Percentiles rank a stretch among this genome's conserved stretches.
phyloP scores from a whole-genome alignment of 2,113 vertebrate species.

The Ploceus nigricollis region DNA sequence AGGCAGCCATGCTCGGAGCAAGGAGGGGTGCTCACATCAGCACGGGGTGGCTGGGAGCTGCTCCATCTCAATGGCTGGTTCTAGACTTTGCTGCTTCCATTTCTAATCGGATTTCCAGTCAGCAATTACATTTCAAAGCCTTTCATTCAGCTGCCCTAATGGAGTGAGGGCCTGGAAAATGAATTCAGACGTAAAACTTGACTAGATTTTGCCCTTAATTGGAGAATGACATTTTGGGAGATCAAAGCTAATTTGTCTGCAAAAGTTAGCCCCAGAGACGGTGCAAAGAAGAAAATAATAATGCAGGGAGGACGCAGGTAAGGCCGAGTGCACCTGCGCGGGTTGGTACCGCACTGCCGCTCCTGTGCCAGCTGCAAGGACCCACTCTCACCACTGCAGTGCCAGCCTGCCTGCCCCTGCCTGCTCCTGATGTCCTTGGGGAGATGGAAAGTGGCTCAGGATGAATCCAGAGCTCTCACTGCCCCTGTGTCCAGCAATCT shows the following conservation, averaged over 20 bases:
- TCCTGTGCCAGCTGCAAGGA: not conserved
- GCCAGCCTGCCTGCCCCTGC: not conserved
- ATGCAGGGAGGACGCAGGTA: not conserved
- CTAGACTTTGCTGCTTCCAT: slow-evolving; percentile 53
- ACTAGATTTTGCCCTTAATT: slow-evolving; percentile 70
- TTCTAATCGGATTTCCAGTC: slow-evolving; percentile 69
- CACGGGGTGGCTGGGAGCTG: not conserved
- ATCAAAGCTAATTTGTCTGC: slow-evolving; percentile 70
- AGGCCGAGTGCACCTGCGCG: not conserved
- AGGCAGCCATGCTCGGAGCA: rapidly evolving
- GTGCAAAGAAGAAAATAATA: slow-evolving; percentile 45
- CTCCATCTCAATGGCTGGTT: slow-evolving; percentile 18
- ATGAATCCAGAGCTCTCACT: not conserved
- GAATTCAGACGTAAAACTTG: slow-evolving; percentile 71
- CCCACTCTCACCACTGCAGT: rapidly evolving
- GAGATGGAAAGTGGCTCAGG: not conserved
- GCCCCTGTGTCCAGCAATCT: rapidly evolving
- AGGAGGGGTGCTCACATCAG: not conserved
- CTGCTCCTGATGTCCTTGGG: not conserved
- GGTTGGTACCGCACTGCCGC: not conserved
- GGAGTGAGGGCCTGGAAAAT: slow-evolving; percentile 70
- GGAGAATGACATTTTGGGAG: slow-evolving; percentile 68
- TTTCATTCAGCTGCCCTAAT: slow-evolving; percentile 68
- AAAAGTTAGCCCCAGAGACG: slow-evolving; percentile 58
- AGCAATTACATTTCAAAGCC: slow-evolving; percentile 71